A percentile compares a stretch with the other conserved stretches of the same genome.
Evolutionary conservation across 1,140 invertebrate genomes (phyloP).

Genomic region (Neodiprion pinetum): DNA sequence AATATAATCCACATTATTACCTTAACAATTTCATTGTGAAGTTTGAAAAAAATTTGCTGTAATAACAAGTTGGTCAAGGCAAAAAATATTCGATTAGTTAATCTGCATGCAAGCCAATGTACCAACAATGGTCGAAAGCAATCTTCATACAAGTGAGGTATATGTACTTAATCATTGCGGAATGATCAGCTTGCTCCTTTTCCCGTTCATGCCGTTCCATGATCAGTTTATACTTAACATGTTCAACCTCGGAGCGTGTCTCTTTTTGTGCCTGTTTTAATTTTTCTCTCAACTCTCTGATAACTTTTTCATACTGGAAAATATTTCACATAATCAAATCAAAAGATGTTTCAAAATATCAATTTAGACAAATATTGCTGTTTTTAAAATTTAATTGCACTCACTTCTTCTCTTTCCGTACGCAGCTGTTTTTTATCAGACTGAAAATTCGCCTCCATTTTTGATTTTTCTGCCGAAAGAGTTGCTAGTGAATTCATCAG

Average conservation of each 20-base stretch:
- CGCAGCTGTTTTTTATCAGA: conserved; percentile 78
- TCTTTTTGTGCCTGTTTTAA: conserved; percentile 66
- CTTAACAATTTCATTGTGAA: not conserved
- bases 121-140: not conserved
- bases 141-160: conserved; percentile 11
- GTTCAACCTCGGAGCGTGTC: conserved; percentile 68
- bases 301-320: conserved; percentile 69
- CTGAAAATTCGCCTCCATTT: conserved; percentile 83
- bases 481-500: conserved; percentile 79
- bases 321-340: conserved; percentile 30
- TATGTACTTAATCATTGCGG: conserved; percentile 67
- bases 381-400: conserved; percentile 20
- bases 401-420: conserved; percentile 68
- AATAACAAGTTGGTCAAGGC: not conserved
- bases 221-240: conserved; percentile 75
- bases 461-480: conserved; percentile 81
- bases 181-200: conserved; percentile 78
- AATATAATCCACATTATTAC: conserved; percentile 17
- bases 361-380: conserved; percentile 16
- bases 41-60: not conserved
- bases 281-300: conserved; percentile 69
- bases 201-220: conserved; percentile 80
- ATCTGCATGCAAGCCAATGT: not conserved
- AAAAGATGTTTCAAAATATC: conserved; percentile 28
- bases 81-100: conserved; percentile 17